Percentiles rank a stretch among this genome's conserved stretches.
These are phyloP conservation scores for Uloborus plumipes DNA, from an alignment of 2,888 invertebrate genomes.

Conservation along the genomic window DNA sequence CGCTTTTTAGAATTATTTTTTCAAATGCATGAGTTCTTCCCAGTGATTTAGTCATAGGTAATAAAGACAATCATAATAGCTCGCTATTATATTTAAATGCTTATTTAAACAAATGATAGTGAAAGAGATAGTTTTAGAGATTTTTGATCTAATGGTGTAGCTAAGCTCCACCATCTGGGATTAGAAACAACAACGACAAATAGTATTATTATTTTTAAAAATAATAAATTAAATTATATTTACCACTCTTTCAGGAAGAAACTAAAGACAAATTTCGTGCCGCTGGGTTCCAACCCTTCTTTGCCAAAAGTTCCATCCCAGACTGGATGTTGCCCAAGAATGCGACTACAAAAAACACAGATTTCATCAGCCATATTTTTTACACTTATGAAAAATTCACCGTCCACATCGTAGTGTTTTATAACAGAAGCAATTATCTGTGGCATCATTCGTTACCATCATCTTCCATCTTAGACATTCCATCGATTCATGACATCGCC, in stretches of 20 bases:
- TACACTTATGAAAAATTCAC: constrained; percentile 1
- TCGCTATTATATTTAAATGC: too few relatives aligned
- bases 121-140: too few relatives aligned
- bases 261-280: constrained; percentile 1
- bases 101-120: too few relatives aligned
- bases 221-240: too few relatives aligned
- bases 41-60: too few relatives aligned
- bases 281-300: constrained; percentile 13
- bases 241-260: constrained; percentile 1
- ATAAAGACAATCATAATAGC: too few relatives aligned
- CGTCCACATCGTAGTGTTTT: constrained; percentile 33
- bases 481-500: neutral
- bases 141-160: too few relatives aligned
- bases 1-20: too few relatives aligned
- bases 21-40: too few relatives aligned
- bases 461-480: neutral
- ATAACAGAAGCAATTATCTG: constrained; percentile 25
- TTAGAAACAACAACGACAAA: too few relatives aligned
- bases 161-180: too few relatives aligned
- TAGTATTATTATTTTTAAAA: too few relatives aligned
- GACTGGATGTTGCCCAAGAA: constrained; percentile 25
- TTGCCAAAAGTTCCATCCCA: neutral
- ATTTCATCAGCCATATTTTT: constrained; percentile 27
- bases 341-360: neutral
- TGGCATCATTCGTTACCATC: constrained; percentile 24